Evolutionary conservation across 2,113 vertebrate genomes (phyloP).

Genomic region (Orycteropus afer): DNA sequence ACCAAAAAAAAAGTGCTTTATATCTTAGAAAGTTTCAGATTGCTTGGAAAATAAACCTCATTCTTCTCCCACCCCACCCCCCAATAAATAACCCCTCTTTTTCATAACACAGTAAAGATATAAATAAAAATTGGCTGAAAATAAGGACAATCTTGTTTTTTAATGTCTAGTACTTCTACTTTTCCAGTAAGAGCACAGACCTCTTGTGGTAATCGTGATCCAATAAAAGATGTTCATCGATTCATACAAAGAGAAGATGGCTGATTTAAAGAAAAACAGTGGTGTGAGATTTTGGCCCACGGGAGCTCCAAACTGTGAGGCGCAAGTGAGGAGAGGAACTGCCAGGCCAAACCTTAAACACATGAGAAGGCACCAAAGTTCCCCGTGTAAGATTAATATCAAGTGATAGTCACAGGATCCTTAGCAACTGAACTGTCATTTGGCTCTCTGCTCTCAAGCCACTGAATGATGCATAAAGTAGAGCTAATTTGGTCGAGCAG

Average conservation of each 20-base stretch:
- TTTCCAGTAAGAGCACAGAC: background rate
- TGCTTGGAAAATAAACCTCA: background rate
- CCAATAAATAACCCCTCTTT: background rate
- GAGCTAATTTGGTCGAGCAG: background rate
- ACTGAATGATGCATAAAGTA: background rate
- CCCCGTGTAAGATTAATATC: background rate
- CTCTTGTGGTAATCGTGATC: background rate
- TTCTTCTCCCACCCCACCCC: too few relatives aligned
- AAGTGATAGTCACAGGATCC: background rate
- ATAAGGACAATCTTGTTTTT: background rate
- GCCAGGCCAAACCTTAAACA: background rate
- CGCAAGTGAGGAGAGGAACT: background rate
- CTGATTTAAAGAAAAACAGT: background rate
- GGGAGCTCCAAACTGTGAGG: background rate
- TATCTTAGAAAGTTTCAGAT: conserved; percentile 9
- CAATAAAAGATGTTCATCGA: background rate
- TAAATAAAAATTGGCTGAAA: background rate
- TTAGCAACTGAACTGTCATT: conserved; percentile 7
- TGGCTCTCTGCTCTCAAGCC: background rate
- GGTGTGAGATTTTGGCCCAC: background rate
- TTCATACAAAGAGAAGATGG: background rate
- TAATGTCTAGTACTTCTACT: background rate
- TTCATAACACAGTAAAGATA: background rate
- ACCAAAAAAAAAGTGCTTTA: background rate
- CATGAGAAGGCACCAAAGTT: background rate